These are phyloP conservation scores for Pelodytes ibericus DNA, from an alignment of 2,797 vertebrate genomes.

Conservation along the genomic window DNA sequence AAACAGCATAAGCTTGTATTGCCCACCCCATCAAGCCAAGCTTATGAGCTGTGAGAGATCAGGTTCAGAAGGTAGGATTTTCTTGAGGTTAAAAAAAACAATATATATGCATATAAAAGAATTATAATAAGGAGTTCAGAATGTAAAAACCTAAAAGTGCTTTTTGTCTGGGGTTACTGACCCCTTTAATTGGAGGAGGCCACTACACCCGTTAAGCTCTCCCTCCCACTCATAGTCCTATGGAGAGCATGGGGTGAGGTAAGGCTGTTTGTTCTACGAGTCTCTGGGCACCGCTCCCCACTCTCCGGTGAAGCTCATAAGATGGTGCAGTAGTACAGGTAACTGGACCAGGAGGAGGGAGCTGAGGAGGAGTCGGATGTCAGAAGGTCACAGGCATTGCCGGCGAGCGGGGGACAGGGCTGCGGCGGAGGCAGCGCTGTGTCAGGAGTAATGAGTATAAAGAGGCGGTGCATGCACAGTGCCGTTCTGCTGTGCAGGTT, in stretches of 20 bases:
- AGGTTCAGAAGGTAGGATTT: constrained; percentile 16
- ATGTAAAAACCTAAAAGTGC: constrained; percentile 55
- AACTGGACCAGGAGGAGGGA: constrained; percentile 85
- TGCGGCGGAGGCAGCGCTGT: constrained; percentile 80
- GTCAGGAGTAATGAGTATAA: constrained; percentile 89
- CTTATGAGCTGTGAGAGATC: neutral
- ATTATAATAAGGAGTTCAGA: constrained; percentile 33
- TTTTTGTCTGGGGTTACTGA: constrained; percentile 24
- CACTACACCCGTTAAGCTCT: constrained; percentile 38
- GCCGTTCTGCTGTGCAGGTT: constrained; percentile 82
- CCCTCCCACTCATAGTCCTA: constrained; percentile 28
- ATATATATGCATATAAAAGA: constrained; percentile 41
- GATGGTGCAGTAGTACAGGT: constrained; percentile 87
- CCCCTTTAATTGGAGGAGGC: constrained; percentile 45
- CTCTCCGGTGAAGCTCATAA: constrained; percentile 76
- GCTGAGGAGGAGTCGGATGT: constrained; percentile 80
- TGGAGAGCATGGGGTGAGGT: constrained; percentile 64
- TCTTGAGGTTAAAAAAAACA: constrained; percentile 44
- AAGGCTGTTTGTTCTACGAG: constrained; percentile 73
- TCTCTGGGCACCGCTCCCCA: constrained; percentile 64
- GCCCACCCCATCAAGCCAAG: constrained; percentile 8
- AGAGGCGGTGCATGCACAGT: constrained; percentile 81
- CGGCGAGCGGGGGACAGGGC: constrained; percentile 77
- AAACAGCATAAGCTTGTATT: neutral
- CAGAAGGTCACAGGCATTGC: constrained; percentile 81